Percentiles rank a stretch among this genome's conserved stretches.
These are phyloP conservation scores for Molothrus ater DNA, from an alignment of 2,797 vertebrate genomes.

Conservation along the genomic window DNA sequence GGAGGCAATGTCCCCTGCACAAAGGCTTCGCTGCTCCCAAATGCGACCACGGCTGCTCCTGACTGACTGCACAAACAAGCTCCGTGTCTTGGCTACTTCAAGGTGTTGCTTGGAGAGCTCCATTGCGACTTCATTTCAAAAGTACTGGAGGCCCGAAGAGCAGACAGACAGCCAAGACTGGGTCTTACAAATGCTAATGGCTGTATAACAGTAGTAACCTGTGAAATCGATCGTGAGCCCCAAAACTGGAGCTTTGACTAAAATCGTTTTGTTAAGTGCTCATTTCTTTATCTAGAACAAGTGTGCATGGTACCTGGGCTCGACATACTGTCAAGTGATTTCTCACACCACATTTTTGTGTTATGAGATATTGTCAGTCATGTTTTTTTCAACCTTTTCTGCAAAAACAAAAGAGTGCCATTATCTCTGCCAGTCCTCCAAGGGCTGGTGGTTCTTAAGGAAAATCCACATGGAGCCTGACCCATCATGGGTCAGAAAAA, in stretches of 20 bases:
- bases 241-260: not conserved
- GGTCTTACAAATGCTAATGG: not conserved
- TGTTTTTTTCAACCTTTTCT: not conserved
- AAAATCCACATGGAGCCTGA: not conserved
- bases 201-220: no score
- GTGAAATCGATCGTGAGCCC: not conserved
- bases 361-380: not conserved
- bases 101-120: not conserved
- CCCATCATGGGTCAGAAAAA: not conserved
- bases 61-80: accelerated
- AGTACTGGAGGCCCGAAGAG: not conserved
- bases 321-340: not conserved
- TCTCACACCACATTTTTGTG: not conserved
- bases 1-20: not conserved
- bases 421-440: not conserved
- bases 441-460: not conserved
- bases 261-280: not conserved
- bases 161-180: not conserved
- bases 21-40: not conserved
- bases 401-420: not conserved
- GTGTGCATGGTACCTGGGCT: not conserved
- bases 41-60: accelerated
- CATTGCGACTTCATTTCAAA: not conserved
- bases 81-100: accelerated
- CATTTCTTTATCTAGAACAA: not conserved